A percentile compares a stretch with the other conserved stretches of the same genome.
Evolutionary conservation across 2,797 vertebrate genomes (phyloP).

Genomic region (Odontamblyopus rebecca): DNA sequence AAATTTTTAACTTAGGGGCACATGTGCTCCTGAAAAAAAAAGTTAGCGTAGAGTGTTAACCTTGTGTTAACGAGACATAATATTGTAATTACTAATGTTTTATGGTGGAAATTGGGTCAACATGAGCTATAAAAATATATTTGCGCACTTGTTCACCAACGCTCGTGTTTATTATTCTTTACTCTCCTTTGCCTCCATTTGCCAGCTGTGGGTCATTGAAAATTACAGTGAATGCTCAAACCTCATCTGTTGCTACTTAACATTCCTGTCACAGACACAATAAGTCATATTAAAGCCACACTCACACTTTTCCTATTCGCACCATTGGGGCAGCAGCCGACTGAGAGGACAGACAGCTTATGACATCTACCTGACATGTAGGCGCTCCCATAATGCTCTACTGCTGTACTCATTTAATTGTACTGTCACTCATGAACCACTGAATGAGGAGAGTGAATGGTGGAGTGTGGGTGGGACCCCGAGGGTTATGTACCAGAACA

Average conservation of each 20-base stretch:
- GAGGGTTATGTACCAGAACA: slow-evolving; percentile 26
- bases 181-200: slow-evolving; percentile 19
- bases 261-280: slow-evolving; percentile 45
- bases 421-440: slow-evolving; percentile 58
- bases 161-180: slow-evolving; percentile 13
- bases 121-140: not conserved
- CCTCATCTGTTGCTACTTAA: slow-evolving; percentile 50
- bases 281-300: slow-evolving; percentile 8
- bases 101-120: not conserved
- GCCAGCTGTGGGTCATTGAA: slow-evolving; percentile 36
- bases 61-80: no score
- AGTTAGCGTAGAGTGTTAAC: no score
- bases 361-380: slow-evolving; percentile 58
- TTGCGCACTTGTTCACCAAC: not conserved
- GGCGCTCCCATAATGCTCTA: slow-evolving; percentile 53
- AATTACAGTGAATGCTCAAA: slow-evolving; percentile 39
- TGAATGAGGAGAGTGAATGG: slow-evolving; percentile 34
- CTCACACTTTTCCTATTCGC: slow-evolving; percentile 17
- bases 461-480: slow-evolving; percentile 15
- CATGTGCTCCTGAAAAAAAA: no score
- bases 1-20: no score
- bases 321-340: slow-evolving; percentile 20
- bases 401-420: slow-evolving; percentile 60
- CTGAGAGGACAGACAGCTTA: slow-evolving; percentile 47
- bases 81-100: no score